phyloP scores from a whole-genome alignment of 2,113 vertebrate species.

The Ochotona princeps region DNA sequence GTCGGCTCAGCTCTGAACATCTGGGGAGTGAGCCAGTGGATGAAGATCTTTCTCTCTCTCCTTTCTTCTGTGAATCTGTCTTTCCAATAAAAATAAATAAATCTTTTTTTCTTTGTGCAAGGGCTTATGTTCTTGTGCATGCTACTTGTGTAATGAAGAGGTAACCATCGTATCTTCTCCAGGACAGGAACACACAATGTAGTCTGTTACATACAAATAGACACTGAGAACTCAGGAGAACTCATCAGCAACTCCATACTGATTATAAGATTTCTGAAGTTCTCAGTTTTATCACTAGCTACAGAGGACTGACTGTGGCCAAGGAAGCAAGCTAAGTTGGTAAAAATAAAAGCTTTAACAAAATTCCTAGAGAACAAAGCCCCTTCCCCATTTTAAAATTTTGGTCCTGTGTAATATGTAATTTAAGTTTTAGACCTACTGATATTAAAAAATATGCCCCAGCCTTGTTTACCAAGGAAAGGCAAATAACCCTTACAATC shows the following conservation, averaged over 20 bases:
- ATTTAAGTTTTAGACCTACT: neutral
- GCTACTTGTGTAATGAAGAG: too few species aligned
- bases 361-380: neutral
- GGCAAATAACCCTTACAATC: neutral
- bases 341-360: neutral
- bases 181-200: neutral
- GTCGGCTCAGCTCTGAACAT: too few species aligned
- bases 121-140: too few species aligned
- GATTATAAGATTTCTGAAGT: neutral
- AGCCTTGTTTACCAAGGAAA: neutral
- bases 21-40: too few species aligned
- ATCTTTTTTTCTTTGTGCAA: too few species aligned
- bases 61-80: too few species aligned
- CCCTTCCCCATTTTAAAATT: too few species aligned
- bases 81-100: too few species aligned
- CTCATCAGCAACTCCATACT: neutral
- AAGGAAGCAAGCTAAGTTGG: neutral
- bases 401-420: neutral
- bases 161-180: too few species aligned
- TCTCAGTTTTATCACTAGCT: constrained; percentile 7
- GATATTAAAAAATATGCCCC: neutral
- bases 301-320: too few species aligned
- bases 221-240: neutral
- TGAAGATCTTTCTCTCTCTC: too few species aligned
- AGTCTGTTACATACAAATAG: neutral